Evolutionary conservation across 2,888 invertebrate species (phyloP), one percentile per base, ranked within the genome.

Genomic region (Tachystola acroxantha): DNA sequence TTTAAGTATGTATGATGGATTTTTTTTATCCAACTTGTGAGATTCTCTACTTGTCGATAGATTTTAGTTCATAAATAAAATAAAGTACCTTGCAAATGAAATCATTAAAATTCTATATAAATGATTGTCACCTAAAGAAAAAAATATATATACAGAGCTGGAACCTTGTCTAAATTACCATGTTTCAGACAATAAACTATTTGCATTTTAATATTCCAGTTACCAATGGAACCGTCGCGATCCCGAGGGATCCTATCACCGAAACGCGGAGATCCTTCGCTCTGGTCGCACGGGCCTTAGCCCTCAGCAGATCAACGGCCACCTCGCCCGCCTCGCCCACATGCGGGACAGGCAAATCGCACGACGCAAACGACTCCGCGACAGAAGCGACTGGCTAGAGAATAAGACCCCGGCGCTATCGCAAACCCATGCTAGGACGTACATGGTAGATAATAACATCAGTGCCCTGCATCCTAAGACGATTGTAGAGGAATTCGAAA

Each of bases 401-500:
- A 72, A 79, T 61, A 7, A 10, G 40, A 65, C 68, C 0, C 62
- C 58, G 16, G 66, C 67, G 0, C 66, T 88, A 10, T 69, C 82
- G 3, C 74, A 86, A 11, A 84, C 88, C 1, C 89, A 88, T 54
- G 88, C 81, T 5, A 57, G 76, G 9, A 90, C 89, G 0, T 90
- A 89, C 57, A 88, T 84, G 5, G 69, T 89, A 19, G 77, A 88
- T 29, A 85, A 84, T 44, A 85, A 86, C 41, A 78, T 87, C 40
- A 88, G 88, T 57, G 88, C 88, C 0, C 64, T 89, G 3, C 89
- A 90, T 51, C 91, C 90, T 1, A 88, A 88, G 48, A 84, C 88
- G 1, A 90, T 90, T 24, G 88, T 90, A 0, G 90, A 90, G 53
- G 85, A 85, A 47, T 81, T 87, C 47, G 78, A 82, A 22, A 77